Evolutionary conservation across 2,113 vertebrate species (phyloP), one percentile per base, ranked within the genome.

Genomic region (Myocastor coypus): DNA sequence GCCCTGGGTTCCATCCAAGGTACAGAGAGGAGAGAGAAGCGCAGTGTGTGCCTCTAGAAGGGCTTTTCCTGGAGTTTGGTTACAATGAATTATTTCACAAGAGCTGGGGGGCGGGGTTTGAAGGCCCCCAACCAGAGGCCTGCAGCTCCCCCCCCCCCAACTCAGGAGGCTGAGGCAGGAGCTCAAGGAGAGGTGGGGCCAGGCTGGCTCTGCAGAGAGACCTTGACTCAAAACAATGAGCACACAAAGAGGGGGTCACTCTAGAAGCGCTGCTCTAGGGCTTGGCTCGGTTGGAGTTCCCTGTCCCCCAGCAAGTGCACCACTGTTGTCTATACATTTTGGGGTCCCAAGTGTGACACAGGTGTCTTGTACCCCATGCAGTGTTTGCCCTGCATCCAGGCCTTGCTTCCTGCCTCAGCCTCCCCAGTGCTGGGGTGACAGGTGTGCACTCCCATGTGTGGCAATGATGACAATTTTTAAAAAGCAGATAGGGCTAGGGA

Each of bases 181-280:
- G 73, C 2, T 42, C 37, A 12, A 8, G 12, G 22, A 4, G 34
- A 42, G 10, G 24, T 5, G 2, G 42, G 71, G 40, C 73, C 19
- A 11, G 24, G 24, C 73, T 46, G 73, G 22, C 40, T 14, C 6
- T 12, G 14, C 4, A 28, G 73, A 3, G 40, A 46, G 73, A 28
- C 40, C 22, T 40, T 77, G 40, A 7, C 71, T 40, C 71, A 40
- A 24, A 73, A 4, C 32, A 22, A 40, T 4, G 24, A 11, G 40
- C 3, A 75, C 13, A 28, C 24, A n/a, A 40, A 40, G n/a, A 11
- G 9, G n/a, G 19, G 0, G 1, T 16, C 52, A 0, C 14, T 16
- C 52, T 16, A 55, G 52, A 12, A 4, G 52, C 12, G 12, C 52
- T 55, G 12, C 12, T 14, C 52, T 13, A 13, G 12, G 52, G 52